phyloP scores from a whole-genome alignment of 2,888 invertebrate species.

The Synergus laeviventris region DNA sequence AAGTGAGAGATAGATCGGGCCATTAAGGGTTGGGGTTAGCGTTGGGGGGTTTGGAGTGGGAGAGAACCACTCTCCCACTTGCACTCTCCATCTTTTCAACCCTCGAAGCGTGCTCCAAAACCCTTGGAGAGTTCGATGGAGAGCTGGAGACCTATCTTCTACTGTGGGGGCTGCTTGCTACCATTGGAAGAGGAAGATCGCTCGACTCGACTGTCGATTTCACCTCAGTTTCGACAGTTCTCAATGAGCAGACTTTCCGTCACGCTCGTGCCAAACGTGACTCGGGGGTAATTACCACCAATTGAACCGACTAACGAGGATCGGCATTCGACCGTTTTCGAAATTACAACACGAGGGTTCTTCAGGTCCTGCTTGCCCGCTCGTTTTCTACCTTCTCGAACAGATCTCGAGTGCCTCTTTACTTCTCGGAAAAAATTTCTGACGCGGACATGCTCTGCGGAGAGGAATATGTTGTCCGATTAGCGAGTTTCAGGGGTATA shows the following conservation, averaged over 20 bases:
- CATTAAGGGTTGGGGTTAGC: conserved; percentile 17
- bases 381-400: conserved; percentile 4
- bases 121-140: conserved; percentile 42
- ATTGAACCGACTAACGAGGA: conserved; percentile 50
- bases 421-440: neutral
- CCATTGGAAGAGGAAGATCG: conserved; percentile 50
- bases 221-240: conserved; percentile 45
- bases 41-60: conserved; percentile 49
- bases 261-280: conserved; percentile 40
- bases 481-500: neutral
- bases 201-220: conserved; percentile 49
- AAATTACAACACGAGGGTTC: conserved; percentile 45
- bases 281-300: conserved; percentile 48
- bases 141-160: conserved; percentile 41
- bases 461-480: neutral
- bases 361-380: neutral
- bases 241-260: conserved; percentile 32
- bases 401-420: neutral
- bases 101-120: conserved; percentile 49
- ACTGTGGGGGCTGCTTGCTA: conserved; percentile 39
- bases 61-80: too few species aligned
- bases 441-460: neutral
- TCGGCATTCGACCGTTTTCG: conserved; percentile 42
- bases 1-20: conserved; percentile 30
- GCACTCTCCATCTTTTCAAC: conserved; percentile 54